Conservation (phyloP, 2,888 invertebrate genomes). For the Drymonia ruficornis region DNA sequence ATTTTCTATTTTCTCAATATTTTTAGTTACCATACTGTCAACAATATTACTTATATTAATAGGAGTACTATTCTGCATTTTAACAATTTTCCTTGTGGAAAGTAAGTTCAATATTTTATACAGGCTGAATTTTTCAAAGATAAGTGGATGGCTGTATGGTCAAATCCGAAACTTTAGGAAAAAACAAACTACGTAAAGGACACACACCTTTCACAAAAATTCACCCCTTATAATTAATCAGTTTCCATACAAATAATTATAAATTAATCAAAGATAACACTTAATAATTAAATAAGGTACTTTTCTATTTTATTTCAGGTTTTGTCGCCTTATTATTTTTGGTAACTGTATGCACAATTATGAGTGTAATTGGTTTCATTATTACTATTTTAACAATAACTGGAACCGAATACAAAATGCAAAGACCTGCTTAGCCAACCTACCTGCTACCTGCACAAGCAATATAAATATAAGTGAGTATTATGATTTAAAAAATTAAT, state of each 20-base stretch:
- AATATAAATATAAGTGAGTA: too few relatives aligned
- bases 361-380: constrained; percentile 13
- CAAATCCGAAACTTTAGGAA: too few relatives aligned
- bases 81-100: constrained; percentile 55
- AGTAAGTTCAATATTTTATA: constrained; percentile 43
- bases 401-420: constrained; percentile 17
- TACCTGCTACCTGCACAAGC: too few relatives aligned
- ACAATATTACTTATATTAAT: constrained; percentile 37
- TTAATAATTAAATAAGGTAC: too few relatives aligned
- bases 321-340: constrained; percentile 25
- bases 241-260: too few relatives aligned
- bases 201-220: too few relatives aligned
- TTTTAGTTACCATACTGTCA: constrained; percentile 37
- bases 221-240: too few relatives aligned
- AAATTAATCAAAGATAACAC: too few relatives aligned
- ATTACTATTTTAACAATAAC: constrained; percentile 10
- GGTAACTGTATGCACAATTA: constrained; percentile 14
- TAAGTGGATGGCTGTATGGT: too few relatives aligned
- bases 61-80: constrained; percentile 40
- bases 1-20: constrained; percentile 28
- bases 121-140: too few relatives aligned
- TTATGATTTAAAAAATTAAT: too few relatives aligned
- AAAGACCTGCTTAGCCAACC: background rate
- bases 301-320: constrained; percentile 37
- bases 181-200: too few relatives aligned